phyloP scores from a whole-genome alignment of 2,888 invertebrate species.

The Morpho achilles region DNA sequence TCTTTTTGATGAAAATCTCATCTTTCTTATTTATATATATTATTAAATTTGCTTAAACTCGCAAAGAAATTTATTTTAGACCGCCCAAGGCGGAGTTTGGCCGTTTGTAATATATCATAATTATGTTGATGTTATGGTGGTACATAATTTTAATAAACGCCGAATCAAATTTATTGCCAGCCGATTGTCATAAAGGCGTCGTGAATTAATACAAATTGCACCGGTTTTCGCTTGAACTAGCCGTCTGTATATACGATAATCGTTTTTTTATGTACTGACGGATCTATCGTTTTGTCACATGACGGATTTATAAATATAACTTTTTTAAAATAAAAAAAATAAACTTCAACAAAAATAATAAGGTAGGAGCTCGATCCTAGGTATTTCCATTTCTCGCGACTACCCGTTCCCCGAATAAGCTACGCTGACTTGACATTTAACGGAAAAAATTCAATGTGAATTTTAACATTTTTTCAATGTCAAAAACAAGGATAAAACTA shows the following conservation, averaged over 20 bases:
- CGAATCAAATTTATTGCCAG: slow-evolving; percentile 19
- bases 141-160: slow-evolving; percentile 18
- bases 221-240: slow-evolving; percentile 16
- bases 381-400: too few relatives aligned
- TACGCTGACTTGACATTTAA: too few relatives aligned
- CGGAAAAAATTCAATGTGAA: too few relatives aligned
- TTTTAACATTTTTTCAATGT: too few relatives aligned
- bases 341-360: too few relatives aligned
- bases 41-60: neutral
- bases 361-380: too few relatives aligned
- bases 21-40: too few relatives aligned
- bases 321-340: too few relatives aligned
- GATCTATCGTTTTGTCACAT: neutral
- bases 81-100: slow-evolving; percentile 6
- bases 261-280: neutral
- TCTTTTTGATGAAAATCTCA: too few relatives aligned
- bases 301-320: neutral
- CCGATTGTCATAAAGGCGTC: slow-evolving; percentile 21
- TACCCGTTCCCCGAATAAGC: too few relatives aligned
- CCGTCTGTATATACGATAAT: slow-evolving; percentile 4
- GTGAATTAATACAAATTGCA: slow-evolving; percentile 18
- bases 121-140: slow-evolving; percentile 18
- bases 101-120: slow-evolving; percentile 17
- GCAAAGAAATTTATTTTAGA: neutral
- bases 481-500: too few relatives aligned